Evolutionary conservation across 2,113 vertebrate genomes (phyloP).

Genomic region (Nerophis ophidion): DNA sequence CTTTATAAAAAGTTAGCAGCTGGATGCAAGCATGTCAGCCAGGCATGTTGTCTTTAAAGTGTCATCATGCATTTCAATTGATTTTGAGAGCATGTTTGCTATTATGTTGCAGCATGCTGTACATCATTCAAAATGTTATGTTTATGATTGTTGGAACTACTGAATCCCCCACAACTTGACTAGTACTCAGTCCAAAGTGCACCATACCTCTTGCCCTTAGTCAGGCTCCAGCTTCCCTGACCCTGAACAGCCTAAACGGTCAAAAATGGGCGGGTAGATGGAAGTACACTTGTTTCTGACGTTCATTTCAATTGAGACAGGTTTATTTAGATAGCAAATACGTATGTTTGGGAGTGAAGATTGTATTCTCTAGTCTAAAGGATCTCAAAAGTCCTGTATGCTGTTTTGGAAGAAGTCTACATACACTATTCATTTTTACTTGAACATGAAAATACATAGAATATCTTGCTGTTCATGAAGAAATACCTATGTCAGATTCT

Average conservation of each 20-base stretch:
- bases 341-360: too few species aligned
- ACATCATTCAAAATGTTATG: neutral
- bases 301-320: neutral
- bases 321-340: neutral
- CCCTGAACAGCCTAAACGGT: too few species aligned
- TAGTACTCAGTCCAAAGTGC: too few species aligned
- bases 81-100: neutral
- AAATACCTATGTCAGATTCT: neutral
- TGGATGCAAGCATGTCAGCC: neutral
- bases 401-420: neutral
- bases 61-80: neutral
- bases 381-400: neutral
- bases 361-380: neutral
- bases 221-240: too few species aligned
- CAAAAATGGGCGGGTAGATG: too few species aligned
- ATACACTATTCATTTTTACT: neutral
- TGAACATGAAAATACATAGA: neutral
- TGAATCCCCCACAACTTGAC: conserved; percentile 7
- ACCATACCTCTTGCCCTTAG: too few species aligned
- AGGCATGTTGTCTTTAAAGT: neutral
- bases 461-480: too few species aligned
- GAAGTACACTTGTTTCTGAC: neutral
- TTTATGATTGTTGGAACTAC: neutral
- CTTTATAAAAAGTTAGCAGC: conserved; percentile 17
- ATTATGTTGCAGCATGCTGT: neutral